phyloP scores from a whole-genome alignment of 2,797 vertebrate genomes.

The Etheostoma nigrum region DNA sequence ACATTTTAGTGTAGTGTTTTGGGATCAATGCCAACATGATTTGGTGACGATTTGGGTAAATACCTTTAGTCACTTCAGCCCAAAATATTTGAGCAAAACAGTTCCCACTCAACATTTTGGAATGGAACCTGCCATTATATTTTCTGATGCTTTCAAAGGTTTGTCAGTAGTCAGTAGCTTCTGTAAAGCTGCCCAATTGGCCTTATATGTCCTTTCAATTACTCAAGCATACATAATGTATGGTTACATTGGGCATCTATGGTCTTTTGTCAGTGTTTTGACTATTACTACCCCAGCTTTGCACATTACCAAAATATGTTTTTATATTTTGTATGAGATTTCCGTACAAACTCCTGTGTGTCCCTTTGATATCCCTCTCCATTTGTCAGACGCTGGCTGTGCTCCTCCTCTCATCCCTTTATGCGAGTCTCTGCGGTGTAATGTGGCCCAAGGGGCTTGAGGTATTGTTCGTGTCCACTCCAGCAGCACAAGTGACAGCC shows the following conservation, averaged over 20 bases:
- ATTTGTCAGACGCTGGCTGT: slow-evolving; percentile 61
- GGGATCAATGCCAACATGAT: background rate
- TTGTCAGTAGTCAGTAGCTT: background rate
- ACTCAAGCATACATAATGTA: background rate
- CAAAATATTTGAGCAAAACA: background rate
- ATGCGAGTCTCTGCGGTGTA: slow-evolving; percentile 65
- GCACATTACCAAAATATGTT: slow-evolving; percentile 13
- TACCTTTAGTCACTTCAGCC: background rate
- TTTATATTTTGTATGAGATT: slow-evolving; percentile 34
- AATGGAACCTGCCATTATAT: background rate
- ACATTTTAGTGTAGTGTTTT: background rate
- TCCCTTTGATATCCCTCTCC: slow-evolving; percentile 55
- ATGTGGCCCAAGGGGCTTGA: slow-evolving; percentile 74
- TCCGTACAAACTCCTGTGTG: slow-evolving; percentile 22
- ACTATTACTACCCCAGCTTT: slow-evolving; percentile 14
- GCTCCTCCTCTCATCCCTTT: slow-evolving; percentile 57
- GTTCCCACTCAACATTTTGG: background rate
- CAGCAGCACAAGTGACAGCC: slow-evolving; percentile 72
- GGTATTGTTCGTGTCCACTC: slow-evolving; percentile 79
- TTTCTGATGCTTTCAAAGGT: background rate
- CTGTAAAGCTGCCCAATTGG: background rate
- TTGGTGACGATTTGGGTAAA: background rate
- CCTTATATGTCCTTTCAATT: background rate
- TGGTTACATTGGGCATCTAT: background rate
- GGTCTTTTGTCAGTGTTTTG: background rate